Conservation (phyloP, 2,888 invertebrate species). For the Hyposoter dolosus region DNA sequence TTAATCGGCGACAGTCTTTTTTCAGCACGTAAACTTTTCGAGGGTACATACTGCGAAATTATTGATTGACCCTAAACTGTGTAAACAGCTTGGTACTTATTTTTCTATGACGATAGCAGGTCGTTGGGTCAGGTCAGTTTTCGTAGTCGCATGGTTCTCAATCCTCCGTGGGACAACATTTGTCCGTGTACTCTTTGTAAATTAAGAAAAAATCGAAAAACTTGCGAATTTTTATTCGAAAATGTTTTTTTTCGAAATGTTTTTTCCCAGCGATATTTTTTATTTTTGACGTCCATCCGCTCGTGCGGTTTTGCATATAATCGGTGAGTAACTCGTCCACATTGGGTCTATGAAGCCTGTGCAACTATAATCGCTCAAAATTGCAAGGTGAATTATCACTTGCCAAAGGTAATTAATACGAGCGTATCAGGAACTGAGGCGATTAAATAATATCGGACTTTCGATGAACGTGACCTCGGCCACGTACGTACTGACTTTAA, state of each 20-base stretch:
- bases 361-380: too few relatives aligned
- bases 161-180: neutral
- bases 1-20: neutral
- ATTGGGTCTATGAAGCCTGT: too few relatives aligned
- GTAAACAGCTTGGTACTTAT: neutral
- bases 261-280: too few relatives aligned
- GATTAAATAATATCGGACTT: neutral
- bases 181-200: too few relatives aligned
- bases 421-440: neutral
- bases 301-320: too few relatives aligned
- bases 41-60: neutral
- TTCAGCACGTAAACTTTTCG: neutral
- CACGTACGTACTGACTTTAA: neutral
- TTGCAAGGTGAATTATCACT: neutral
- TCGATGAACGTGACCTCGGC: slow-evolving; percentile 1
- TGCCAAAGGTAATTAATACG: neutral
- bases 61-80: neutral
- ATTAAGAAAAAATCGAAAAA: too few relatives aligned
- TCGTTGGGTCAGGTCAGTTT: neutral
- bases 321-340: too few relatives aligned
- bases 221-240: too few relatives aligned
- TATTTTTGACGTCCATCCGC: too few relatives aligned
- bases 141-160: too few relatives aligned
- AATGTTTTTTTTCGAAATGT: too few relatives aligned
- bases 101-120: neutral